A percentile compares a stretch with the other conserved stretches of the same genome.
Evolutionary conservation across 1,140 invertebrate species (phyloP).

Genomic region (Eurosta solidaginis): DNA sequence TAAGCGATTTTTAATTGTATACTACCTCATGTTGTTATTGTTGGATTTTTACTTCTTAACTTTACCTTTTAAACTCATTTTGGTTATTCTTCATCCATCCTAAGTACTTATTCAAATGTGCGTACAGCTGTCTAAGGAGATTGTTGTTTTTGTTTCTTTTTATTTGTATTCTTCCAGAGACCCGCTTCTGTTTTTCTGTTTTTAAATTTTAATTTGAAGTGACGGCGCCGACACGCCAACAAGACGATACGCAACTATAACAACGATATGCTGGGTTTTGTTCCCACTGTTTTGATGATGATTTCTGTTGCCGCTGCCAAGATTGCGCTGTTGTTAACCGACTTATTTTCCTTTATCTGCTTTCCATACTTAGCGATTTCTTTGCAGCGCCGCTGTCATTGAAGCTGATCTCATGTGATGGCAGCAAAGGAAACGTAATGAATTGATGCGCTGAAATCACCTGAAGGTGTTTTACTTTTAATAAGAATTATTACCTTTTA

Average conservation of each 20-base stretch:
- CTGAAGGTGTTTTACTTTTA: constrained; percentile 18
- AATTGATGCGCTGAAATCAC: not conserved
- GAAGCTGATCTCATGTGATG: not conserved
- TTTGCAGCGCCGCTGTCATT: not conserved
- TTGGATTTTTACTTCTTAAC: not conserved
- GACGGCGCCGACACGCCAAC: not conserved
- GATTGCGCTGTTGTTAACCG: not conserved
- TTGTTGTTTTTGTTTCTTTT: constrained; percentile 41
- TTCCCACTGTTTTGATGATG: not conserved
- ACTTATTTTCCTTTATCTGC: not conserved
- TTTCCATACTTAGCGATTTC: not conserved
- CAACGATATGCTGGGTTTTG: not conserved
- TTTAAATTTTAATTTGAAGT: constrained; percentile 24
- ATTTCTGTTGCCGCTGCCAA: not conserved
- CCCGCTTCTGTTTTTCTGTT: not conserved
- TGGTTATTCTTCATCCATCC: too few species aligned
- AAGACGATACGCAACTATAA: not conserved
- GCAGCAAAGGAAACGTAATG: not conserved
- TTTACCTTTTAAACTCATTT: too few species aligned
- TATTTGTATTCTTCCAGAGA: not conserved
- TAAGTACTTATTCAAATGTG: not conserved
- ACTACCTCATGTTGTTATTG: not conserved
- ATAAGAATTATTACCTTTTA: constrained; percentile 25
- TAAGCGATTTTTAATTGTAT: not conserved
- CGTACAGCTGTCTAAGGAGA: too few species aligned